Evolutionary conservation across 1,140 invertebrate genomes (phyloP), one percentile per base, ranked within the genome.

Genomic region (Reticulitermes speratus): DNA sequence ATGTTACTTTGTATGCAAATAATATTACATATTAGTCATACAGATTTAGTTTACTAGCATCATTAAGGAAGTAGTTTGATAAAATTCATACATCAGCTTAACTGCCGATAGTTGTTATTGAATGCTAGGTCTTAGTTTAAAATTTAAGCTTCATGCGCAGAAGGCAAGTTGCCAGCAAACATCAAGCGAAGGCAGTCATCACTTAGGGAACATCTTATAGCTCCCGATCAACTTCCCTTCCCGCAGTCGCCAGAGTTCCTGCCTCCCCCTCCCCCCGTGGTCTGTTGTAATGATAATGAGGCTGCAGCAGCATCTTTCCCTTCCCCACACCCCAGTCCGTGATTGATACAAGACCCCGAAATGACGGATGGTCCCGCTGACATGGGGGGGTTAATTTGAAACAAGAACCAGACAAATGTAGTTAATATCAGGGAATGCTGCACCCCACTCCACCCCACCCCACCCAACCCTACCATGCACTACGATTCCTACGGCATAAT

Each of bases 361-460:
- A 86, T 86, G 86, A 86, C 65, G 45, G 82, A 86, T 86, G 86
- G 55, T n/a, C 55, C 23, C 82, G 82, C 69, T 86, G 86, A 86
- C 86, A 52, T 32, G 86, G 86, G 65, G 65, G 65, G 85, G 86
- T 86, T 86, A 86, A 86, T 86, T 86, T 86, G 86, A 86, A 86
- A 86, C 86, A 86, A 86, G 86, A 86, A 86, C 86, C 86, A 55
- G 86, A 86, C 52, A 86, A 86, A 86, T 86, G 86, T 55, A 83
- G 38, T 83, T 86, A 86, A 86, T 86, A 86, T 86, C 69, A 65
- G 86, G 82, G 55, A 86, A 86, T 48, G 86, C 81, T 83, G 25
- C 44, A 44, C 75, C 44, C 75, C 38, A 38, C 52, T 23, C 38
- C 23, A 21, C 32, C 59, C 84, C n/a, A 82, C 75, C 45, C 30